Evolutionary conservation across 2,888 invertebrate genomes (phyloP).

Genomic region (Willowsia nigromaculata): DNA sequence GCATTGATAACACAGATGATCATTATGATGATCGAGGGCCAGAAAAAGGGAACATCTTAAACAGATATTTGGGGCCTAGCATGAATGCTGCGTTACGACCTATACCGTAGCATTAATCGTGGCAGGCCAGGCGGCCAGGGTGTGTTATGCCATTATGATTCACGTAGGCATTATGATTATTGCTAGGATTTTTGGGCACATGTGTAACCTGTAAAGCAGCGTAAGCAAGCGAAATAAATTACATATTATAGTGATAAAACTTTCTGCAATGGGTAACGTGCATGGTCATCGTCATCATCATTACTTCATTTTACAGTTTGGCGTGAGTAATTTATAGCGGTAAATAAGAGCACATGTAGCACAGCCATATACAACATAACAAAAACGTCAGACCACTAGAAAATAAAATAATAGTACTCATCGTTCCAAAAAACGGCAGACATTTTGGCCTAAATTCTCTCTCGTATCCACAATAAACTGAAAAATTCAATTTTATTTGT

Average conservation of each 20-base stretch:
- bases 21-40: not conserved
- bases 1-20: too few relatives aligned
- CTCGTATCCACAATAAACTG: not conserved
- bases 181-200: constrained; percentile 3
- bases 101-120: too few relatives aligned
- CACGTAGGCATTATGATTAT: not conserved
- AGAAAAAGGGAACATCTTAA: not conserved
- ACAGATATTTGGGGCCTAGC: not conserved
- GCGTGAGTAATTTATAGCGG: constrained; percentile 47
- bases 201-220: not conserved
- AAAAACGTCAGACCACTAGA: not conserved
- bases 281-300: constrained; percentile 18
- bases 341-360: constrained; percentile 19
- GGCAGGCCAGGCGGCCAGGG: too few relatives aligned
- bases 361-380: not conserved
- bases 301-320: constrained; percentile 44
- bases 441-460: constrained; percentile 15
- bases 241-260: not conserved
- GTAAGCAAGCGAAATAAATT: constrained; percentile 4
- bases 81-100: not conserved
- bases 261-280: not conserved
- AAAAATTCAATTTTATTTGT: constrained; percentile 29
- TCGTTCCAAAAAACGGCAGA: not conserved
- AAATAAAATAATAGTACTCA: not conserved
- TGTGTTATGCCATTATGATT: not conserved